Evolutionary conservation across 2,888 invertebrate genomes (phyloP), one percentile per base, ranked within the genome.

Genomic region (Pocota personata): DNA sequence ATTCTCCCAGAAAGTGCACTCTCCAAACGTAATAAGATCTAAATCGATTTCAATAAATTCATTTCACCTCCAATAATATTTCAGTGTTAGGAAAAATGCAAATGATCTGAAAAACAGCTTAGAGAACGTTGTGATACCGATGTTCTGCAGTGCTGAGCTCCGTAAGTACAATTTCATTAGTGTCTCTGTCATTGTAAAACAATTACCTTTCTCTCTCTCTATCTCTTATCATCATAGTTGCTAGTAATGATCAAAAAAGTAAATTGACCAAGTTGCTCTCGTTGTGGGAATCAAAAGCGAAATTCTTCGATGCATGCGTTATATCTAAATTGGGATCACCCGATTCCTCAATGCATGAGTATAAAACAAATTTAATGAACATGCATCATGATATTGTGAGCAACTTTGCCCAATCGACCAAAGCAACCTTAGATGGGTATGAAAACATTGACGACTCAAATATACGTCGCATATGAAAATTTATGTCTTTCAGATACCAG

Each of bases 281-380:
- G 87, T 94, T 99, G 52, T 99, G 99, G 99, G 98, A 99, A 93
- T 97, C 98, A 88, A 98, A 99, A 94, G 95, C 96, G 87, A 96
- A 97, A 93, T 97, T 97, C 93, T 96, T 97, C 91, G 96, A 96
- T 91, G 94, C 95, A 12, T 94, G 95, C 8, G 96, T 97, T 88
- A 96, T 98, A 89, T 96, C 96, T 87, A 96, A 97, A 93, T 94
- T 99, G 93, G 96, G 97, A 91, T 96, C 96, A 89, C 98, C 98
- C 0, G 95, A 95, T 87, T 94, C 95, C 73, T 97, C 98, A n/a
- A 96, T 98, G 94, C 96, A 97, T 89, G 96, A 97, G 90, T 98
- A 97, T 92, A 97, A 98, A 93, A 95, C 96, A 86, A 95, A 95
- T 91, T 93, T 98, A 88, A 95, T 98, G 89, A 95, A 96, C 19